Evolutionary conservation across 2,888 invertebrate species (phyloP), one percentile per base, ranked within the genome.

Genomic region (Chydorus sphaericus): DNA sequence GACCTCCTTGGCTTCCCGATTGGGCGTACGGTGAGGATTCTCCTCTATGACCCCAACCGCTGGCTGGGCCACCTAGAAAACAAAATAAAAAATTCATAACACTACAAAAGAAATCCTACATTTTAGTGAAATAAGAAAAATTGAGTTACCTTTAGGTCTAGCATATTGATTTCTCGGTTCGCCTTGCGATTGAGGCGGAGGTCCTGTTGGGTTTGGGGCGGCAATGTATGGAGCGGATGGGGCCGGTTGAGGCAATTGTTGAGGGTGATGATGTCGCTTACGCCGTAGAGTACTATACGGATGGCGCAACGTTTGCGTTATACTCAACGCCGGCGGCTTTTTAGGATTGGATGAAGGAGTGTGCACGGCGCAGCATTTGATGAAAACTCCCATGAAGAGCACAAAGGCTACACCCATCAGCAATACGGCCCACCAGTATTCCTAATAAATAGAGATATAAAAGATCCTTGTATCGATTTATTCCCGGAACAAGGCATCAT

Each of bases 291-390:
- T 92, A 69, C 88, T 87, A 81, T 92, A 91, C 30, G 92, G 92
- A 62, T 88, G 79, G 38, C 91, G 77, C 28, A 92, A 73, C 5
- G 93, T 92, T 68, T 96, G 93, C 60, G 90, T 88, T 62, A 98
- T 78, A 62, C 93, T 83, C 62, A 93, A 80, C 10, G 96, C 94
- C 0, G 96, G 92, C 56, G 92, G 85, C 65, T 93, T 88, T 71
- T 94, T 94, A 6, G 98, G 98, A 77, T 99, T 98, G 60, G 91
- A 93, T 57, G 93, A 93, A 28, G 98, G 98, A 55, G 98, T 99
- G 73, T 99, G 97, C 54, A 99, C 98, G 30, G 98, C 98, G 71
- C 97, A 99, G 71, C 97, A 94, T 71, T 98, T 97, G 66, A 98
- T 96, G 71, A 99, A 98, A 57, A 92, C 76, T 55, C 92, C 96